phyloP scores from a whole-genome alignment of 37 sponge, comb jelly and placozoan genomes.

The Chondrosia reniformis region DNA sequence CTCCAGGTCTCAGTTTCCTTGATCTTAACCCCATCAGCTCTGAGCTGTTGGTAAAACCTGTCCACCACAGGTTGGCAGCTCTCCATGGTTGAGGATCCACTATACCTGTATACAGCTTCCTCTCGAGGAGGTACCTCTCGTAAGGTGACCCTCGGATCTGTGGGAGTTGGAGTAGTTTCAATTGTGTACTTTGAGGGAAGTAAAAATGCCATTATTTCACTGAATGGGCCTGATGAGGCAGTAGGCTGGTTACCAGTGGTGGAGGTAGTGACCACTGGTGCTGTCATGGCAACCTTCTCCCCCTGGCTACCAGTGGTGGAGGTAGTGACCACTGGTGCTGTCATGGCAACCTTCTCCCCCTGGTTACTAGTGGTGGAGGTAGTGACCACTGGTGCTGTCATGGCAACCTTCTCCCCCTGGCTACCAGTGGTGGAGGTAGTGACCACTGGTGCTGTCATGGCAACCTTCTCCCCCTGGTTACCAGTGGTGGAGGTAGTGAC shows the following conservation, averaged over 20 bases:
- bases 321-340: background rate
- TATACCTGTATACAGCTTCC: background rate
- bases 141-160: background rate
- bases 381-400: background rate
- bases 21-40: background rate
- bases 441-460: constrained; percentile 3
- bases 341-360: background rate
- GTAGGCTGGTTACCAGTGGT: background rate
- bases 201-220: constrained; percentile 1
- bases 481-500: background rate
- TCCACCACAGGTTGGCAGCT: background rate
- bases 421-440: background rate
- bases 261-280: background rate
- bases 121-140: background rate
- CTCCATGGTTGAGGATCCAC: background rate
- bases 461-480: constrained; percentile 5
- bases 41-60: background rate
- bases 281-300: background rate
- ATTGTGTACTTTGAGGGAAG: background rate
- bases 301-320: too few species aligned
- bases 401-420: background rate
- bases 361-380: too few species aligned
- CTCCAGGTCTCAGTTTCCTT: background rate
- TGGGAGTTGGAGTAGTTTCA: background rate
- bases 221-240: background rate